A percentile compares a stretch with the other conserved stretches of the same genome.
Evolutionary conservation across 2,888 invertebrate genomes (phyloP).

Genomic region (Platerodrilus igneus): DNA sequence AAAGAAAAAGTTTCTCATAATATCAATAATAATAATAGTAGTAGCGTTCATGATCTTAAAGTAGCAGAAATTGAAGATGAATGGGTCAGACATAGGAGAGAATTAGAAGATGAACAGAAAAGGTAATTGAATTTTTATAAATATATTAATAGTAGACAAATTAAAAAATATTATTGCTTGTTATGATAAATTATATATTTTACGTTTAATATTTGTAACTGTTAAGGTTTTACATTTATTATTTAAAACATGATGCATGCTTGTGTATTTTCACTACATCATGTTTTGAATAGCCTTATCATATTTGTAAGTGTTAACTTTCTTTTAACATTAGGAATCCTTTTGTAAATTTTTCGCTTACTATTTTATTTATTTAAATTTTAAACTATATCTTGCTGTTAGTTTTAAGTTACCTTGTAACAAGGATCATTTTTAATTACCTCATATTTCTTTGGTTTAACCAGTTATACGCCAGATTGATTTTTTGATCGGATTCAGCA

Average conservation of each 20-base stretch:
- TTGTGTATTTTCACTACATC: background rate
- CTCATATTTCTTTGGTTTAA: too few relatives aligned
- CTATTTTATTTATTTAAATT: constrained; percentile 6
- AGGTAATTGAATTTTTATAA: constrained; percentile 40
- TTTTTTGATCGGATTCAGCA: background rate
- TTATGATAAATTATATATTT: constrained; percentile 40
- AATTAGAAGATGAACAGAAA: constrained; percentile 40
- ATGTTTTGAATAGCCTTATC: constrained; percentile 1
- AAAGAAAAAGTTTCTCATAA: constrained; percentile 34
- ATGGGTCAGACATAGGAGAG: constrained; percentile 43
- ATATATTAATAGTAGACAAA: constrained; percentile 20
- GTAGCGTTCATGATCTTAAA: constrained; percentile 23
- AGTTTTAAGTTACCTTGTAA: too few relatives aligned
- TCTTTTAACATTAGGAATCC: background rate
- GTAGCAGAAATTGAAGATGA: constrained; percentile 40
- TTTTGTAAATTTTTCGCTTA: too few relatives aligned
- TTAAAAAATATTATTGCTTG: constrained; percentile 29
- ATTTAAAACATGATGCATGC: constrained; percentile 35
- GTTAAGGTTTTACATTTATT: constrained; percentile 25
- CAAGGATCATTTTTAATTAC: too few relatives aligned
- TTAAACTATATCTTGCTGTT: too few relatives aligned
- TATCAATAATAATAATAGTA: constrained; percentile 36
- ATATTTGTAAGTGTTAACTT: background rate
- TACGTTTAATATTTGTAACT: constrained; percentile 38
- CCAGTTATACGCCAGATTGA: background rate